Evolutionary conservation across 2,797 vertebrate species (phyloP).

Genomic region (Clarias fuscus): DNA sequence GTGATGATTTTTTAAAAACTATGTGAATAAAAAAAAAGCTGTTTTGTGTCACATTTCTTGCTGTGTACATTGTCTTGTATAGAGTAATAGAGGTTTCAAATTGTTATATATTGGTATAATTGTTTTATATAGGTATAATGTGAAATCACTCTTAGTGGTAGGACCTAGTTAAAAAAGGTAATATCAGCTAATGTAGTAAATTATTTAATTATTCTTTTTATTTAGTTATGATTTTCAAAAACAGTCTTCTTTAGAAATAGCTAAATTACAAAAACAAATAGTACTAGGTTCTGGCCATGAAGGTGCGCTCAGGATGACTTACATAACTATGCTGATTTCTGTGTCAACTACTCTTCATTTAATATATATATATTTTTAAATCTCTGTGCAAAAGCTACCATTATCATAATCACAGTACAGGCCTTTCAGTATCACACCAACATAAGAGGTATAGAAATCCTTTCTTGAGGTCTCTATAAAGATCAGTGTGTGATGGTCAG

Average conservation of each 20-base stretch:
- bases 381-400: not conserved
- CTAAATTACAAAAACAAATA: not conserved
- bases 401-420: slow-evolving; percentile 53
- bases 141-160: not conserved
- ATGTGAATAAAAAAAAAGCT: slow-evolving; percentile 16
- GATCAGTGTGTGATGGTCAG: slow-evolving; percentile 18
- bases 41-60: not conserved
- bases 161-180: not conserved
- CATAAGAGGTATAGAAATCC: slow-evolving; percentile 46
- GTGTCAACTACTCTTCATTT: slow-evolving; percentile 32
- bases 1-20: not conserved
- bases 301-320: slow-evolving; percentile 23
- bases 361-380: too few species aligned
- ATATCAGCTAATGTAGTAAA: not conserved
- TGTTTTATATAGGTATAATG: not conserved
- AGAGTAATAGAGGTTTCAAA: not conserved
- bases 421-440: slow-evolving; percentile 34
- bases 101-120: not conserved
- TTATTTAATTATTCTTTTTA: not conserved
- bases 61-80: not conserved
- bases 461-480: not conserved
- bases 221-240: not conserved
- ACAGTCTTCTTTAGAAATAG: not conserved
- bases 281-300: not conserved
- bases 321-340: slow-evolving; percentile 28